Base-by-base conservation (phyloP, 2,888 invertebrate genomes). In the Ophonus ardosiacus region DNA sequence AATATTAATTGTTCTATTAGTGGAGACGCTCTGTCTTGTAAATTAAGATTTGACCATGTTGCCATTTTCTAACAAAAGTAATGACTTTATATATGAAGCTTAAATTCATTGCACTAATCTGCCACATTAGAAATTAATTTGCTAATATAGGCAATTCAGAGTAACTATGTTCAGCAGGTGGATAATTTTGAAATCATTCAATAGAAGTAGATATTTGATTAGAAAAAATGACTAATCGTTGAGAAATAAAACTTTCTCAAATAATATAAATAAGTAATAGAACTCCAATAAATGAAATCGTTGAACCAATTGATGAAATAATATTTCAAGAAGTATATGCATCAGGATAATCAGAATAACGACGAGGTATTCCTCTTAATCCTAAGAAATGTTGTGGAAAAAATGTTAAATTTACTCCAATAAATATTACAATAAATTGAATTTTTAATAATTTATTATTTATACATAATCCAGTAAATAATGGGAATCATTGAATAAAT, bases 351-450 rank as follows among this genome's bases (percentile, higher is more conserved):
- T 96, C 95, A 2, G 95, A 94, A 80, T 96, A 96, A 86, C 96
- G 96, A 84, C 96, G 96, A 71, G 96, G 96, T 91, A 96, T 96
- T 0, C 95, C 95, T 38, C 92, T 92, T 91, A 95, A 89, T 80
- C 95, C 95, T 91, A 95, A 90, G 88, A 96, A 96, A 92, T 96
- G 95, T 93, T 95, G 95, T 0, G 96, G 96, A n/a, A 96, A 96
- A 91, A 96, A 95, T 0, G 95, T 96, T 93, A 96, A 89, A 92
- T 96, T 96, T 88, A 96, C 95, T 86, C 96, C 95, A 88, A 95
- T 90, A 93, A 96, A 96, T 93, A 96, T 95, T 86, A 92, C 89
- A 88, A 92, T 90, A 92, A 96, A 96, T 92, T 96, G 95, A 90
- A 93, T 93, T 93, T 95, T 95, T 92, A 94, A 90, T 91, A 92